Conservation (phyloP, 2,113 vertebrate genomes). For the Gorilla gorilla region DNA sequence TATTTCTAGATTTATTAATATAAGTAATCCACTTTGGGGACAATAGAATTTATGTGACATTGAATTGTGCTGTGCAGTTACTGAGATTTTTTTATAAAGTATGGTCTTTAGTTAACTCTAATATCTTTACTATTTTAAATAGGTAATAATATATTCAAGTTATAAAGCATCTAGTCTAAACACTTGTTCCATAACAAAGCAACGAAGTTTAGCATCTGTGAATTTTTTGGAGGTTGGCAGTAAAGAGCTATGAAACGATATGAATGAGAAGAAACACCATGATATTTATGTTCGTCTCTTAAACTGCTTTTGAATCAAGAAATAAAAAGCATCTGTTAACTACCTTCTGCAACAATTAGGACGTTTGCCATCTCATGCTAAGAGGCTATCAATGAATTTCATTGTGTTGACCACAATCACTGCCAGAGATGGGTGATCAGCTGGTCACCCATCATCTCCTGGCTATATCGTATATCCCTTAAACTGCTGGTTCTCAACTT, state of each 20-base stretch:
- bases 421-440: background rate
- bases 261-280: background rate
- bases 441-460: background rate
- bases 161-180: background rate
- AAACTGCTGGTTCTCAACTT: background rate
- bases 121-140: background rate
- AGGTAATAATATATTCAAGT: background rate
- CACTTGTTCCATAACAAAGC: background rate
- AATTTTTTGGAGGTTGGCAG: background rate
- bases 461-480: background rate
- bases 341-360: background rate
- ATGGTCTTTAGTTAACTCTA: background rate
- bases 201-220: background rate
- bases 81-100: background rate
- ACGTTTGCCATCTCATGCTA: background rate
- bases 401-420: background rate
- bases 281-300: background rate
- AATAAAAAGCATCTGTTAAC: background rate
- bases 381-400: background rate
- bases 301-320: background rate
- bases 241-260: background rate
- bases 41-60: background rate
- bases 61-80: background rate
- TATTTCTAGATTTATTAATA: background rate
- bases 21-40: background rate